Conservation (phyloP, 2,888 invertebrate species). For the Apotomis turbidana region DNA sequence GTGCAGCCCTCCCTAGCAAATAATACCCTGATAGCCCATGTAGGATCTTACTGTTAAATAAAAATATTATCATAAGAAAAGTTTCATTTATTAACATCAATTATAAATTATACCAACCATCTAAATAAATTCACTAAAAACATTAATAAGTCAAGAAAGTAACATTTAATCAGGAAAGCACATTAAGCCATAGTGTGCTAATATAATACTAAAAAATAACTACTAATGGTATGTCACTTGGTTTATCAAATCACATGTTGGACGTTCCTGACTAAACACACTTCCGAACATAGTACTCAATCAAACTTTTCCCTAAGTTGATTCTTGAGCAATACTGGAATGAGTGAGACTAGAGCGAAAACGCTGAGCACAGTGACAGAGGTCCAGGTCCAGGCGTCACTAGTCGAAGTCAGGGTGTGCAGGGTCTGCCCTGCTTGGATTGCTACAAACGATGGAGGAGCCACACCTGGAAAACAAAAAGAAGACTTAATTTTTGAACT, state of each 20-base stretch:
- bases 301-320: constrained; percentile 91
- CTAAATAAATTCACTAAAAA: constrained; percentile 68
- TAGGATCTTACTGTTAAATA: constrained; percentile 88
- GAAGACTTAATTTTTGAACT: neutral
- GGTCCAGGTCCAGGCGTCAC: constrained; percentile 94
- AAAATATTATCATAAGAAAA: constrained; percentile 26
- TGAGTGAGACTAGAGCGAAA: constrained; percentile 92
- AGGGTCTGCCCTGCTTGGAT: constrained; percentile 99
- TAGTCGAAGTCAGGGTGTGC: constrained; percentile 94
- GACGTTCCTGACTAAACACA: neutral
- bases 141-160: constrained; percentile 40
- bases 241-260: neutral
- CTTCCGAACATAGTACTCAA: constrained; percentile 64
- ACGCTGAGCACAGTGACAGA: constrained; percentile 90
- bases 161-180: constrained; percentile 34
- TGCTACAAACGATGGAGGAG: constrained; percentile 98
- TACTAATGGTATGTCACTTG: constrained; percentile 30
- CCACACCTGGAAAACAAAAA: constrained; percentile 88
- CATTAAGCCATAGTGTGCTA: constrained; percentile 22
- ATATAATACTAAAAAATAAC: constrained; percentile 13
- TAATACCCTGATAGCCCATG: constrained; percentile 85
- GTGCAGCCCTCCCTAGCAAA: constrained; percentile 85
- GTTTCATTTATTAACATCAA: constrained; percentile 36
- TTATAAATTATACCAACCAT: constrained; percentile 45
- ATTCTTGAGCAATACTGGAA: constrained; percentile 94